Evolutionary conservation across 1,140 invertebrate species (phyloP).

Genomic region (Sitophilus oryzae): DNA sequence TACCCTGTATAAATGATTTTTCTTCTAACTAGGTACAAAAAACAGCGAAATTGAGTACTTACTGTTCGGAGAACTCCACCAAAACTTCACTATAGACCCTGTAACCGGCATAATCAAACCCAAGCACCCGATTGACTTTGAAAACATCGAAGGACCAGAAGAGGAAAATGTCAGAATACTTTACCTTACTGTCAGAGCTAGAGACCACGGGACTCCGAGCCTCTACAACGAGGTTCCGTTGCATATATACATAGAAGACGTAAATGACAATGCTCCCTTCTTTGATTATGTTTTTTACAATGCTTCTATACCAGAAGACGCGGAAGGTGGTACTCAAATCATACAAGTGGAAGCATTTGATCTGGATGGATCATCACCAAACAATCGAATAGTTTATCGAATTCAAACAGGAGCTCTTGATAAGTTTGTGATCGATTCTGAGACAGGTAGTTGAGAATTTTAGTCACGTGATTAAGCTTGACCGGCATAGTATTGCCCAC

Average conservation of each 20-base stretch:
- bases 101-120: slow-evolving; percentile 66
- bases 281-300: slow-evolving; percentile 73
- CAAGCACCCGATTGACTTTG: slow-evolving; percentile 69
- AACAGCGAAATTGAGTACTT: slow-evolving; percentile 81
- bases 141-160: slow-evolving; percentile 54
- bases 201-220: slow-evolving; percentile 72
- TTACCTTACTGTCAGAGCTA: slow-evolving; percentile 69
- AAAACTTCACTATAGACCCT: slow-evolving; percentile 78
- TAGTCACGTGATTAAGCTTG: too few relatives aligned
- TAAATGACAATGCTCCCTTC: slow-evolving; percentile 78
- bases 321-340: slow-evolving; percentile 69
- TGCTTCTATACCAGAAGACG: slow-evolving; percentile 74
- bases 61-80: slow-evolving; percentile 62
- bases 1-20: too few relatives aligned
- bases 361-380: slow-evolving; percentile 76
- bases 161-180: slow-evolving; percentile 63
- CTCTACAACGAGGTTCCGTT: slow-evolving; percentile 64
- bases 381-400: slow-evolving; percentile 81
- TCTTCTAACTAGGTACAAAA: slow-evolving; percentile 75
- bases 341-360: slow-evolving; percentile 78
- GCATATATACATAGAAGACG: slow-evolving; percentile 77
- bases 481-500: too few relatives aligned
- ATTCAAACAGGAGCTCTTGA: slow-evolving; percentile 82
- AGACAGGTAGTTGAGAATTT: too few relatives aligned
- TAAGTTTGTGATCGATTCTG: slow-evolving; percentile 85